Conservation (phyloP, 2,888 invertebrate genomes). For the Litoditis marina region DNA sequence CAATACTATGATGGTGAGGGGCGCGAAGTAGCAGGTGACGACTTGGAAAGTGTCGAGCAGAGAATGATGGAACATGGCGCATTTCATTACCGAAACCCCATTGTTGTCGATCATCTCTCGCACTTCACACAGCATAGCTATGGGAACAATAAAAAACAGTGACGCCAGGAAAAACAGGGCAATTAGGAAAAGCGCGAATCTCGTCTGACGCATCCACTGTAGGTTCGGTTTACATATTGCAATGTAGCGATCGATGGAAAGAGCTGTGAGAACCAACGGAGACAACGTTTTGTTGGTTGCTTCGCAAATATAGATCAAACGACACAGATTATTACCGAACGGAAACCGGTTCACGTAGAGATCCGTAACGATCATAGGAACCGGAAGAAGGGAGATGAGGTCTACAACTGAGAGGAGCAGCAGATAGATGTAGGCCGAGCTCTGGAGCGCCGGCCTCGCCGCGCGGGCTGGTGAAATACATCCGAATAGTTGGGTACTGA, state of each 20-base stretch:
- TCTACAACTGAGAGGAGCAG: constrained; percentile 57
- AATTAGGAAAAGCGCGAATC: constrained; percentile 48
- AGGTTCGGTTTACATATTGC: constrained; percentile 51
- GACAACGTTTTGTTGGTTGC: constrained; percentile 56
- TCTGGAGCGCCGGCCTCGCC: constrained; percentile 44
- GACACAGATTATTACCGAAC: constrained; percentile 47
- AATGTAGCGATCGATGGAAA: constrained; percentile 50
- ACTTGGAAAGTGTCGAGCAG: constrained; percentile 48
- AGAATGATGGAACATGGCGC: constrained; percentile 29
- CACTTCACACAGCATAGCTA: constrained; percentile 27
- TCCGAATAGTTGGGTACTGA: constrained; percentile 44
- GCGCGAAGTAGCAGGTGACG: constrained; percentile 50
- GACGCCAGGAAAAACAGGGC: constrained; percentile 43
- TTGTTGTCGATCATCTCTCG: constrained; percentile 26
- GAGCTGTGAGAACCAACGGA: constrained; percentile 55
- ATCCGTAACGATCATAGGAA: constrained; percentile 56
- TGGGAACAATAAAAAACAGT: constrained; percentile 52
- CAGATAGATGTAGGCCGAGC: constrained; percentile 57
- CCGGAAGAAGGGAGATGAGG: constrained; percentile 50
- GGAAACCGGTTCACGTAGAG: constrained; percentile 46
- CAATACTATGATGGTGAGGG: constrained; percentile 50
- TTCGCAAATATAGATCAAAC: constrained; percentile 51
- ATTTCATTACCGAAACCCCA: constrained; percentile 33
- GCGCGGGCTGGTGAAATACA: constrained; percentile 25
- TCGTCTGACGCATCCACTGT: constrained; percentile 54